These are phyloP conservation scores for Trissolcus brochymenae DNA, from an alignment of 2,888 invertebrate genomes.

Conservation along the genomic window DNA sequence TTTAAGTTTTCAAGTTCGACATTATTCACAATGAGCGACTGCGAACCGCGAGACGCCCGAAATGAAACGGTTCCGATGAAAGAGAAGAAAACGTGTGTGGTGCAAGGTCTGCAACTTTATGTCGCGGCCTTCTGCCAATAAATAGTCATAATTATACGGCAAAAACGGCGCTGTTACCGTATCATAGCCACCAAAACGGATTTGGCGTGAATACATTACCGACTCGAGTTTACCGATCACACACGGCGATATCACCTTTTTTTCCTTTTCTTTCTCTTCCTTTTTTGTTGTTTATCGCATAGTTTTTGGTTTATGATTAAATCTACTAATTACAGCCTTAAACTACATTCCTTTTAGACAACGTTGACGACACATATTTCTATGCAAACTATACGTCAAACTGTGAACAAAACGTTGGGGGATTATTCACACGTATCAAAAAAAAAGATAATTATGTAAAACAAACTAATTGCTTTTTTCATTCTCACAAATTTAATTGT, in stretches of 20 bases:
- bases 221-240: conserved; percentile 25
- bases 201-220: conserved; percentile 43
- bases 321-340: conserved; percentile 35
- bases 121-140: conserved; percentile 28
- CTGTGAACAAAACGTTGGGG: not conserved
- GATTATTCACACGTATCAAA: not conserved
- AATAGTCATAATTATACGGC: conserved; percentile 28
- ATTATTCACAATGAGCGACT: conserved; percentile 4
- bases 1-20: not conserved
- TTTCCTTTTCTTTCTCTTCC: not conserved
- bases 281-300: not conserved
- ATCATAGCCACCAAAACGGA: conserved; percentile 30
- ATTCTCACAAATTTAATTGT: not conserved
- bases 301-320: conserved; percentile 25
- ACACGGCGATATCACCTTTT: conserved; percentile 21
- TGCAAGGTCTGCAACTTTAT: conserved; percentile 45
- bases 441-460: not conserved
- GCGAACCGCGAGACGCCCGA: conserved; percentile 11
- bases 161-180: conserved; percentile 24
- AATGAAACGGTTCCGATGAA: conserved; percentile 29
- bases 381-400: conserved; percentile 12
- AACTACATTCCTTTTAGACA: conserved; percentile 22
- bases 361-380: conserved; percentile 14
- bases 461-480: not conserved
- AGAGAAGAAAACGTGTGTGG: conserved; percentile 22